Conservation (phyloP, 1,140 invertebrate species). For the Delia radicum region DNA sequence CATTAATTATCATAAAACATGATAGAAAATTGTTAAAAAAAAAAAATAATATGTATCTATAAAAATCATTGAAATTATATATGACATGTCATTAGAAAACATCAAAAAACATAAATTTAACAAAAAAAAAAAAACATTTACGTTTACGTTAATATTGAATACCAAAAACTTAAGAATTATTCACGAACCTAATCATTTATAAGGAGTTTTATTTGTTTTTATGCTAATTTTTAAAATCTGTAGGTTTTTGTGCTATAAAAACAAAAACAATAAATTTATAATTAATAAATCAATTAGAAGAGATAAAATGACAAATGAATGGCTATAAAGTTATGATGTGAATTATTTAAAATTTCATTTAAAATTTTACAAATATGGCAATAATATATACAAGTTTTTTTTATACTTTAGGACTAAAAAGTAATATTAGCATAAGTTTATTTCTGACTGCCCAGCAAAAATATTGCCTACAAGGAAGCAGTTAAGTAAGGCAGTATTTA, state of each 20-base stretch:
- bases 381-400: no score
- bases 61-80: conserved; percentile 18
- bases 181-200: not conserved
- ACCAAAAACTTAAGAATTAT: not conserved
- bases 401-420: no score
- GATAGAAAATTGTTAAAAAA: conserved; percentile 7
- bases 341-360: no score
- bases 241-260: not conserved
- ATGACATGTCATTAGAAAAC: conserved; percentile 9
- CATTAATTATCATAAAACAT: conserved; percentile 24
- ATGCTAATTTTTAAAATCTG: conserved; percentile 1
- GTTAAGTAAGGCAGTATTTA: no score
- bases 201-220: not conserved
- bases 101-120: conserved; percentile 10
- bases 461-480: no score
- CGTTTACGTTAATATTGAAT: not conserved
- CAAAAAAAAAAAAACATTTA: not conserved
- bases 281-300: conserved; percentile 20
- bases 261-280: conserved; percentile 8
- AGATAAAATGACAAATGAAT: conserved; percentile 21
- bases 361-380: no score
- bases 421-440: no score
- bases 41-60: not conserved
- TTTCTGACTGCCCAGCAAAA: no score
- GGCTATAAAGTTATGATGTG: not conserved